A percentile compares a stretch with the other conserved stretches of the same genome.
phyloP scores from a whole-genome alignment of 2,888 invertebrate genomes.

The Cotesia congregata region DNA sequence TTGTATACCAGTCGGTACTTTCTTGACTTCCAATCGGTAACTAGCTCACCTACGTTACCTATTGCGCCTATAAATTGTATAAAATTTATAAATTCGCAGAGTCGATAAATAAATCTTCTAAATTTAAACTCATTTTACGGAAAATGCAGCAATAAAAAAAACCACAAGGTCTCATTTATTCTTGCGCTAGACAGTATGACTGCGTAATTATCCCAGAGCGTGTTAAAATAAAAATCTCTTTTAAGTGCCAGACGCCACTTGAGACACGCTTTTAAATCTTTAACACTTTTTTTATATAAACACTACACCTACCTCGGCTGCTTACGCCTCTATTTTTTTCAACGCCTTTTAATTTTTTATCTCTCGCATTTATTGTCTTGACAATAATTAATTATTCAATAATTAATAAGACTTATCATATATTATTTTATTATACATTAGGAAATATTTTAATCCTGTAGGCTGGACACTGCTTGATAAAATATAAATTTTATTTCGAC shows the following conservation, averaged over 20 bases:
- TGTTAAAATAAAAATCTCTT: constrained; percentile 12
- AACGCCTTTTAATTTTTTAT: no score
- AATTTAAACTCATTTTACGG: neutral
- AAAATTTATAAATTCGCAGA: neutral
- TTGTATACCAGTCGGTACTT: neutral
- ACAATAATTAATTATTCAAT: no score
- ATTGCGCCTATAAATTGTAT: neutral
- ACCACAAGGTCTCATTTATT: neutral
- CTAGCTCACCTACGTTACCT: neutral
- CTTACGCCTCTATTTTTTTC: neutral
- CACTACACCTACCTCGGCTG: neutral
- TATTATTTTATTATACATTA: no score
- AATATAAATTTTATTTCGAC: no score
- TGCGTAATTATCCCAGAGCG: neutral
- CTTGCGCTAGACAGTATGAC: neutral
- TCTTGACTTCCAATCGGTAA: neutral
- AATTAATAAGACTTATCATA: no score
- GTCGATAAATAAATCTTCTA: neutral
- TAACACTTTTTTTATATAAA: constrained; percentile 39
- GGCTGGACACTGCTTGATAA: no score
- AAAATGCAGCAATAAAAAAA: neutral
- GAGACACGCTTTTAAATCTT: constrained; percentile 50
- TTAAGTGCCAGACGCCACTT: constrained; percentile 50
- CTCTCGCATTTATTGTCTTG: no score
- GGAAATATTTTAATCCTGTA: no score